phyloP scores from a whole-genome alignment of 2,113 vertebrate genomes.

The Dinomys branickii region DNA sequence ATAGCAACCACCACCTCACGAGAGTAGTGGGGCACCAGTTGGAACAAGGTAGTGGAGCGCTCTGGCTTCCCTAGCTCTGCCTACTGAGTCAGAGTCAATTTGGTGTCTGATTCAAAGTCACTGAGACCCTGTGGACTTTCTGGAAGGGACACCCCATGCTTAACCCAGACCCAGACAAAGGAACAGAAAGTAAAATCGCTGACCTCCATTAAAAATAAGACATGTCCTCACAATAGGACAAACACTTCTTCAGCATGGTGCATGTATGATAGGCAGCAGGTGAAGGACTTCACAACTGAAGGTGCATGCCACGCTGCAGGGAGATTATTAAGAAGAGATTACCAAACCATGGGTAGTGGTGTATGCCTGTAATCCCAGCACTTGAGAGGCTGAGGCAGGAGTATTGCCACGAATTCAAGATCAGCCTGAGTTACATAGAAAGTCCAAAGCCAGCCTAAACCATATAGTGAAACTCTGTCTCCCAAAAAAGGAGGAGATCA shows the following conservation, averaged over 20 bases:
- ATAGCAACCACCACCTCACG: background rate
- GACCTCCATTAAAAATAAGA: background rate
- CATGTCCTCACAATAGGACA: background rate
- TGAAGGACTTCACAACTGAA: background rate
- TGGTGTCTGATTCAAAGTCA: rapidly evolving
- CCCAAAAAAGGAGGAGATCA: background rate
- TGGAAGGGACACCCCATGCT: background rate
- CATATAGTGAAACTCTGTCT: background rate
- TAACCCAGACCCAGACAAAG: background rate
- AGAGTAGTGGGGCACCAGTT: background rate
- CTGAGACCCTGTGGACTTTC: background rate
- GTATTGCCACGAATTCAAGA: background rate
- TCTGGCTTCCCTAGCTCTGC: background rate
- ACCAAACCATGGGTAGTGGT: background rate
- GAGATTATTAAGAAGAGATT: background rate
- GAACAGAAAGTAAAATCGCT: background rate
- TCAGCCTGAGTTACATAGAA: background rate
- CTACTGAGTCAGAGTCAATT: background rate
- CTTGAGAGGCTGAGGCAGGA: background rate
- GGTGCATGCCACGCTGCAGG: rapidly evolving
- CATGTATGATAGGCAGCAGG: rapidly evolving
- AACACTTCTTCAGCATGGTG: no score
- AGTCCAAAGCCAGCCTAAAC: background rate
- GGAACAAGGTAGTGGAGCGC: background rate
- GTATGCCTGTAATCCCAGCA: background rate